Percentiles rank a stretch among this genome's conserved stretches.
phyloP scores from a whole-genome alignment of 2,797 vertebrate genomes.

The Tapera naevia region DNA sequence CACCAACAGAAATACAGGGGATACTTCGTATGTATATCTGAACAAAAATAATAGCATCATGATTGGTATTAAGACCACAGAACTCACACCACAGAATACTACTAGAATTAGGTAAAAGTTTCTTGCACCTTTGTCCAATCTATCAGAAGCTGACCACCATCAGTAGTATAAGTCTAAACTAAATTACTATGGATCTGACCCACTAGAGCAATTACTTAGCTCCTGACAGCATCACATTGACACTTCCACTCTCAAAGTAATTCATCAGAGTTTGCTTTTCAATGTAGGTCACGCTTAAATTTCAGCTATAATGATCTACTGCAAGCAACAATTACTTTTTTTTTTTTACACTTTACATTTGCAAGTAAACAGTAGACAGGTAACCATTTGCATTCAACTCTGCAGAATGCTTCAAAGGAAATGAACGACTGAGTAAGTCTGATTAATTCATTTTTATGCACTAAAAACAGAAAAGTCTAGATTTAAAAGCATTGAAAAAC shows the following conservation, averaged over 20 bases:
- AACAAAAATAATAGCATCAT: conserved; percentile 48
- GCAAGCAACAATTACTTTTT: background rate
- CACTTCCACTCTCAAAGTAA: background rate
- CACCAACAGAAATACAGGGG: conserved; percentile 86
- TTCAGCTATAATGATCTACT: background rate
- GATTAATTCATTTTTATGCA: background rate
- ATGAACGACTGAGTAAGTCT: background rate
- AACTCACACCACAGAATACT: background rate
- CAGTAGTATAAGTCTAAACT: background rate
- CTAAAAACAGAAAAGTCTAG: background rate
- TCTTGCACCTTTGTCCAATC: background rate
- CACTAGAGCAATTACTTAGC: background rate
- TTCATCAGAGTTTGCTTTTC: background rate
- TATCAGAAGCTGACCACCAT: background rate
- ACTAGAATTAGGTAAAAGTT: background rate
- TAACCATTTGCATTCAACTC: background rate
- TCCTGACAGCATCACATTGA: background rate
- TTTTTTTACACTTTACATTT: background rate
- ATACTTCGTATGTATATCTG: conserved; percentile 89
- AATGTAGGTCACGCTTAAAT: background rate
- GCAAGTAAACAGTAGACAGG: background rate
- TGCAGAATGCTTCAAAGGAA: background rate
- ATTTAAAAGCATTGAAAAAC: background rate
- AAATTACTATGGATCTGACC: background rate
- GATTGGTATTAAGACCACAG: background rate